These are phyloP conservation scores for Galbula dea DNA, from an alignment of 2,113 vertebrate species.

Conservation along the genomic window DNA sequence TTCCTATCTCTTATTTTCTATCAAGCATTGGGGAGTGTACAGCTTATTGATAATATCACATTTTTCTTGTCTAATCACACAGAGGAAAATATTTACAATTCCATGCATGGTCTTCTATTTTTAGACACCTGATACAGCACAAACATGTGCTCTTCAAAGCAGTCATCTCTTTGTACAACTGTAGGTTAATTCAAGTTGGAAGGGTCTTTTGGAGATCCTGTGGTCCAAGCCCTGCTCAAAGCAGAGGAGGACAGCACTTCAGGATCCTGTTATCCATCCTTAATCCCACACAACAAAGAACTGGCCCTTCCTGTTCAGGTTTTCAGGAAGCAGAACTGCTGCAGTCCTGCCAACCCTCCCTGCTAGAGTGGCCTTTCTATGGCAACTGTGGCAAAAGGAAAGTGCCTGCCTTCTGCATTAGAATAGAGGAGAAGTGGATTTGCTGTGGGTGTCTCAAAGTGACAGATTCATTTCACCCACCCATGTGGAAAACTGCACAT, in stretches of 20 bases:
- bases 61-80: background rate
- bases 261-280: background rate
- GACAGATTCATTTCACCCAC: background rate
- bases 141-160: background rate
- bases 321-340: background rate
- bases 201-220: background rate
- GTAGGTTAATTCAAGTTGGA: background rate
- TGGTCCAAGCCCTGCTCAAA: background rate
- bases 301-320: background rate
- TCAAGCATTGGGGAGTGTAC: background rate
- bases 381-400: background rate
- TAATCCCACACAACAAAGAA: background rate
- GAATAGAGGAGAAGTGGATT: background rate
- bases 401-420: background rate
- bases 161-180: background rate
- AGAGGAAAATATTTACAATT: background rate
- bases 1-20: background rate
- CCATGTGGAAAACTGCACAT: background rate
- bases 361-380: background rate
- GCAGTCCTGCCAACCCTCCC: background rate
- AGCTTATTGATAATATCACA: background rate
- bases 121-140: background rate
- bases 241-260: background rate
- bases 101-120: background rate
- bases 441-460: background rate